phyloP scores from a whole-genome alignment of 2,113 vertebrate species.

The Canis aureus region DNA sequence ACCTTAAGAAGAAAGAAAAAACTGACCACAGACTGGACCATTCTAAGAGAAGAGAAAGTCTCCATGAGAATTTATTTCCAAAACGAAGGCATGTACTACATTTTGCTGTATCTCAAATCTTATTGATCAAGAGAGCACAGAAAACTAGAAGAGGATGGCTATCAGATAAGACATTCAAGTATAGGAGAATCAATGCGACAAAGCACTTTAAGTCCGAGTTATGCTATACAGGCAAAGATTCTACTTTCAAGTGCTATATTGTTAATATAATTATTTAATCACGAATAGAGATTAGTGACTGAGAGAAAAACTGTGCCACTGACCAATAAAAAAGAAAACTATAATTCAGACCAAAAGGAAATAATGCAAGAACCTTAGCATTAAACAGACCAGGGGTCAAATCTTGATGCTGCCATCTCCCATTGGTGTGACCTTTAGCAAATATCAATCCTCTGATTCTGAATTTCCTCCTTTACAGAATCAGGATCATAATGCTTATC shows the following conservation, averaged over 20 bases:
- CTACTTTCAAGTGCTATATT: neutral
- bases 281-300: neutral
- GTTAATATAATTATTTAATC: constrained; percentile 31
- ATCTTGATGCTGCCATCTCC: neutral
- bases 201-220: neutral
- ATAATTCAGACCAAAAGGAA: constrained; percentile 51
- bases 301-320: neutral
- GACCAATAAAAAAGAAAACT: constrained; percentile 20
- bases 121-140: neutral
- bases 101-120: neutral
- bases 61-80: neutral
- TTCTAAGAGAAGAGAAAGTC: neutral
- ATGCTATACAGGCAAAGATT: neutral
- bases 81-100: neutral
- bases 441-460: neutral
- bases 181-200: neutral
- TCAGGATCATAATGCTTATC: neutral
- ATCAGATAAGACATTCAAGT: neutral
- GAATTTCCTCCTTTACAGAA: neutral
- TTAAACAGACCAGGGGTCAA: neutral
- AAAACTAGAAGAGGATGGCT: neutral
- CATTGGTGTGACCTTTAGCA: neutral
- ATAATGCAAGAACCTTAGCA: constrained; percentile 13
- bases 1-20: constrained; percentile 29
- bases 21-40: neutral